Base-by-base conservation (phyloP, 2,797 vertebrate species). In the Eremophila alpestris region DNA sequence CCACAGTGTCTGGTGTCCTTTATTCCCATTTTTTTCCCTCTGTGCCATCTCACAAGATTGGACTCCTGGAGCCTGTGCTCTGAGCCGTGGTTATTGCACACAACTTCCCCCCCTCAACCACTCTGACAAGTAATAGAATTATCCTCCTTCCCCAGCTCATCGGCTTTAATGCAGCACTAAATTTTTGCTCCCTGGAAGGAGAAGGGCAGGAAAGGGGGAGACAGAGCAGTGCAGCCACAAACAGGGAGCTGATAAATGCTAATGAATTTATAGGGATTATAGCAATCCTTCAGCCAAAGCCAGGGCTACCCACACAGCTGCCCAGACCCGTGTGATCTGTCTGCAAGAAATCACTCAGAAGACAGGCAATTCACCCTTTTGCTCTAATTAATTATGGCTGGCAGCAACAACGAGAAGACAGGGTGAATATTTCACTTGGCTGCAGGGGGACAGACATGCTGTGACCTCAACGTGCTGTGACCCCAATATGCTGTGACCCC, bases 211-310 rank as follows among this genome's bases (percentile, higher is more conserved):
- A 51, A 83, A 60, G 58, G 12, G 13, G 51, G 26, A 56, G 29
- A 55, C 13, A 5, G 60, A 78, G 54, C 5, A 0, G 19, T 24
- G 60, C 13, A 79, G 63, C 65, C 85, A 88, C 41, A 58, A 93
- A 88, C 59, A 76, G 59, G 32, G 76, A 89, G 41, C 55, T 76
- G 80, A 90, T 91, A 93, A 94, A 91, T 54, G 77, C 65, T 95
- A 90, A 92, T 91, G 95, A 95, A 94, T 87, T 93, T 94, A 86
- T 40, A 48, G 67, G 67, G 80, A 94, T 94, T 79, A 74, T 76
- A 82, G 59, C 79, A 55, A 73, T 88, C 87, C 93, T 70, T 88
- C 38, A 79, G 63, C 67, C 0, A 15, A 41, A 3, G 30, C 70
- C 17, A 2, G 48, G 68, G 30, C 38, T 38, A 77, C 45, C 55